phyloP scores from a whole-genome alignment of 2,797 vertebrate species.

The Sebastes nivosus region DNA sequence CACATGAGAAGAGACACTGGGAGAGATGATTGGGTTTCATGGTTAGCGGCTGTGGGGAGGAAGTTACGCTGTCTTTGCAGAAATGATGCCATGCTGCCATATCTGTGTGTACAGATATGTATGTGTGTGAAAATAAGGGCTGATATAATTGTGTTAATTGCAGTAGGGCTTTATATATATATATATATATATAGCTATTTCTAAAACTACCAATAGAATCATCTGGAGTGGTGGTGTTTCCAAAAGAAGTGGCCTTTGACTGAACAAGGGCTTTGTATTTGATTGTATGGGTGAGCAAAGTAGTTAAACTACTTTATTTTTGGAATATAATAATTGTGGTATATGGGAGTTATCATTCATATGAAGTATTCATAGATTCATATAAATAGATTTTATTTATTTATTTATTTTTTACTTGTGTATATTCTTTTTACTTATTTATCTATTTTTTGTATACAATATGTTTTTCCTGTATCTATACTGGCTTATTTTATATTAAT shows the following conservation, averaged over 20 bases:
- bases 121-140: slow-evolving; percentile 24
- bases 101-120: slow-evolving; percentile 20
- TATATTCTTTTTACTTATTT: no score
- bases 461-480: no score
- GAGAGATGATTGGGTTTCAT: slow-evolving; percentile 43
- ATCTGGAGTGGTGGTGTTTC: not conserved
- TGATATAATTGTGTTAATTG: slow-evolving; percentile 29
- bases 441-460: no score
- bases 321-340: not conserved
- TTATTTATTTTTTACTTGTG: no score
- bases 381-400: no score
- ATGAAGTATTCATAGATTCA: not conserved
- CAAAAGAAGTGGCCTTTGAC: not conserved
- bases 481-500: no score
- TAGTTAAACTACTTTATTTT: not conserved
- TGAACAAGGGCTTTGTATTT: not conserved
- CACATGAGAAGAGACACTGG: slow-evolving; percentile 28
- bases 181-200: not conserved
- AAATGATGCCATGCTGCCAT: slow-evolving; percentile 46
- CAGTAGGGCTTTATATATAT: slow-evolving; percentile 6
- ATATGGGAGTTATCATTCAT: not conserved
- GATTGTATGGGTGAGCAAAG: not conserved
- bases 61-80: slow-evolving; percentile 27
- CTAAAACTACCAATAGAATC: slow-evolving; percentile 4
- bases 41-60: slow-evolving; percentile 53